Evolutionary conservation across 1,140 invertebrate genomes (phyloP), one percentile per base, ranked within the genome.

Genomic region (Heliconius nattereri): DNA sequence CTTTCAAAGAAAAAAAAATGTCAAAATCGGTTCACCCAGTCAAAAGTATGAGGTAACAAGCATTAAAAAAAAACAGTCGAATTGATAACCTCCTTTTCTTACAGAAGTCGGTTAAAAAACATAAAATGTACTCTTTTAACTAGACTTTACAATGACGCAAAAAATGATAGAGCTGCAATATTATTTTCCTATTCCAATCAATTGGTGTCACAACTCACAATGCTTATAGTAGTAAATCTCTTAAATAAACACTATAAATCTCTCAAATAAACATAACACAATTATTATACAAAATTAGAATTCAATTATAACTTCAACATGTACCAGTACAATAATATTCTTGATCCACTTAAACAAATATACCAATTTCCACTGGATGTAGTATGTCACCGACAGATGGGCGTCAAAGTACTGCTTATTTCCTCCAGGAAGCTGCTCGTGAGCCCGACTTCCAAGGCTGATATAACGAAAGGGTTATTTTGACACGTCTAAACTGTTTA

Each of bases 331-430:
- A 66, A 29, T 66, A 66, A 66, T 66, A 66, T 66, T 16, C 60
- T 26, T 66, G 23, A 66, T 66, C 60, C 60, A 66, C 11, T 72
- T 75, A 75, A 80, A 78, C 78, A 78, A 84, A 80, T 78, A 78
- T 76, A 54, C 73, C 81, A 85, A 85, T 83, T 85, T 85, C 84
- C 81, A 84, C 54, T 81, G 78, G 77, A 80, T 78, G 82, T 80
- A 76, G 54, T 81, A 81, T 76, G 80, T 84, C 81, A 79, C 83
- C 32, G 40, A 60, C 81, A 85, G 80, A 84, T 82, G 79, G 81
- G 32, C 76, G 70, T 54, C 75, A 75, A 60, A 78, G 81, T 77
- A 49, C 49, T 71, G 20, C 81, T 85, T 79, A 85, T 85, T 85
- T 85, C 83, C 83, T 83, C 8, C 57, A 80, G 83, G 83, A 84